These are phyloP conservation scores for Mechanitis messenoides DNA, from an alignment of 2,888 invertebrate species.

Conservation along the genomic window DNA sequence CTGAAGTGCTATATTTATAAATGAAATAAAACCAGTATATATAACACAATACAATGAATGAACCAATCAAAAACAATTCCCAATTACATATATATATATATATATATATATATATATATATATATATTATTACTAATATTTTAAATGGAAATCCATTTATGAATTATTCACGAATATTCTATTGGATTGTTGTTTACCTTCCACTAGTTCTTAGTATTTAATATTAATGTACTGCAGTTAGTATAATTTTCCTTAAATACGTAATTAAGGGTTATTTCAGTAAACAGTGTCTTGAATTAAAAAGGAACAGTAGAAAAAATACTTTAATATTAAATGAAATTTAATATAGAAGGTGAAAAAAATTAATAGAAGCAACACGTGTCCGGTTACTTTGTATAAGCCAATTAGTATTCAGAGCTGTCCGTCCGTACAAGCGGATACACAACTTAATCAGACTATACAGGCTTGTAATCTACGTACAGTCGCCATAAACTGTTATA, in stretches of 20 bases:
- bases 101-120: neutral
- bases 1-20: no score
- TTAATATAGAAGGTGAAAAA: neutral
- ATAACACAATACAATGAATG: no score
- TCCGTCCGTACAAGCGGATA: conserved; percentile 14
- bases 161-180: conserved; percentile 12
- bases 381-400: neutral
- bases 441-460: conserved; percentile 15
- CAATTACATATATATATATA: no score
- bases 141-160: neutral
- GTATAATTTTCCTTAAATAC: conserved; percentile 13
- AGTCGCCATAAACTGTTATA: conserved; percentile 5
- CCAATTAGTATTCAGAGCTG: conserved; percentile 18
- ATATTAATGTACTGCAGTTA: neutral
- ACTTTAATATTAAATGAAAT: neutral
- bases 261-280: neutral
- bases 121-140: neutral
- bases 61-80: no score
- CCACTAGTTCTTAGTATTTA: conserved; percentile 12
- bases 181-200: conserved; percentile 22
- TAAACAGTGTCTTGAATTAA: neutral
- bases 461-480: conserved; percentile 6
- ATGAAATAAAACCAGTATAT: no score
- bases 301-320: no score
- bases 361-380: neutral